Evolutionary conservation across 2,888 invertebrate species (phyloP).

Genomic region (Hermodice carunculata): DNA sequence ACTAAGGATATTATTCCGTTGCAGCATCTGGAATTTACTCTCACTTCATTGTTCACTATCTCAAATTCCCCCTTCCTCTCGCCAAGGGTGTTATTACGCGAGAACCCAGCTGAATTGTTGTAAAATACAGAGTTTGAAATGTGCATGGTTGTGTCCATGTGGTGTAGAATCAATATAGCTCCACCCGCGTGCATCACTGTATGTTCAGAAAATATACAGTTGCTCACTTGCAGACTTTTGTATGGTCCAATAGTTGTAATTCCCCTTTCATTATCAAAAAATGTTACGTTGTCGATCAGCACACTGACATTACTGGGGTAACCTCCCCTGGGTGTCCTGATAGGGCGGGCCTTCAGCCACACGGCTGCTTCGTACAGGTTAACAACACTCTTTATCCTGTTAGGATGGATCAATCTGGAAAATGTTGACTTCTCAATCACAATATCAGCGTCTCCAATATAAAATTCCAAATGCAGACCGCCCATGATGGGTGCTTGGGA

Average conservation of each 20-base stretch:
- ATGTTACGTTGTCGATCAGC: slow-evolving; percentile 24
- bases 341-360: slow-evolving; percentile 31
- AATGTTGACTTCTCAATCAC: slow-evolving; percentile 29
- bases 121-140: slow-evolving; percentile 32
- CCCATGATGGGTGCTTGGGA: slow-evolving; percentile 11
- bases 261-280: slow-evolving; percentile 38
- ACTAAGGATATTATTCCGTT: slow-evolving; percentile 41
- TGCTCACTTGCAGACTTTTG: slow-evolving; percentile 16
- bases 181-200: slow-evolving; percentile 43
- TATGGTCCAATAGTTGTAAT: slow-evolving; percentile 36
- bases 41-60: slow-evolving; percentile 32
- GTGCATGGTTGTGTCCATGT: neutral
- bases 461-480: slow-evolving; percentile 34
- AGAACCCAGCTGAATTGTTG: slow-evolving; percentile 36
- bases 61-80: slow-evolving; percentile 27
- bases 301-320: slow-evolving; percentile 22
- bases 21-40: slow-evolving; percentile 38
- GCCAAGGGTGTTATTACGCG: slow-evolving; percentile 25
- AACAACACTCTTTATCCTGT: slow-evolving; percentile 32
- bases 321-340: neutral
- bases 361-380: slow-evolving; percentile 40
- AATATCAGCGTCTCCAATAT: slow-evolving; percentile 16
- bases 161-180: slow-evolving; percentile 33
- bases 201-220: slow-evolving; percentile 30
- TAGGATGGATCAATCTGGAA: slow-evolving; percentile 32